Conservation (phyloP, 2,888 invertebrate species). For the Physocephala rufipes region DNA sequence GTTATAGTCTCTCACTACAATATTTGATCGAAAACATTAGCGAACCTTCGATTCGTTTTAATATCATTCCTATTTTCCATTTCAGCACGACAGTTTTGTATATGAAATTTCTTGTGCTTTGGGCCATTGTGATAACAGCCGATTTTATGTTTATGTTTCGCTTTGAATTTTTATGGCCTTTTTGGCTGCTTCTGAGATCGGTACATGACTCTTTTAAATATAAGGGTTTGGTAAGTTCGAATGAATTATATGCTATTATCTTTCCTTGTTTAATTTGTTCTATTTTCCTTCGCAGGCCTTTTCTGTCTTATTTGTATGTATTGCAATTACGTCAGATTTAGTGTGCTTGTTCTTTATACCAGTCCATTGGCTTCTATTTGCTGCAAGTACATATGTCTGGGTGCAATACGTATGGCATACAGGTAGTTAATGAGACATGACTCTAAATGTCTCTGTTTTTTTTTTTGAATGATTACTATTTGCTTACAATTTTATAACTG, state of each 20-base stretch:
- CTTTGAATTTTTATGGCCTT: slow-evolving; percentile 99
- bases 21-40: no score
- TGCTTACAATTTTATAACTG: background rate
- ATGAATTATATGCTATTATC: background rate
- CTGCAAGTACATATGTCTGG: slow-evolving; percentile 98
- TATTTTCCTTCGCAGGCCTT: slow-evolving; percentile 79
- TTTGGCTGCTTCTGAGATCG: slow-evolving; percentile 94
- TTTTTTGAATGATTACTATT: slow-evolving; percentile 2
- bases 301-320: slow-evolving; percentile 97
- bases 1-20: no score
- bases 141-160: slow-evolving; percentile 98
- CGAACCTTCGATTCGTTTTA: background rate
- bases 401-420: slow-evolving; percentile 98
- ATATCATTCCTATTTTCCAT: slow-evolving; percentile 48
- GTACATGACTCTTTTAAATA: slow-evolving; percentile 98
- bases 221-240: slow-evolving; percentile 87
- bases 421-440: slow-evolving; percentile 68
- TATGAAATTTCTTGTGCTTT: slow-evolving; percentile 93
- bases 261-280: slow-evolving; percentile 16
- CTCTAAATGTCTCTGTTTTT: slow-evolving; percentile 3
- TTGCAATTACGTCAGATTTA: slow-evolving; percentile 97
- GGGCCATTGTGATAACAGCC: slow-evolving; percentile 92
- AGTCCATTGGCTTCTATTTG: slow-evolving; percentile 96
- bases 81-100: slow-evolving; percentile 90
- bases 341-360: slow-evolving; percentile 99